Evolutionary conservation across 2,797 vertebrate genomes (phyloP).

Genomic region (Etheostoma perlongum): DNA sequence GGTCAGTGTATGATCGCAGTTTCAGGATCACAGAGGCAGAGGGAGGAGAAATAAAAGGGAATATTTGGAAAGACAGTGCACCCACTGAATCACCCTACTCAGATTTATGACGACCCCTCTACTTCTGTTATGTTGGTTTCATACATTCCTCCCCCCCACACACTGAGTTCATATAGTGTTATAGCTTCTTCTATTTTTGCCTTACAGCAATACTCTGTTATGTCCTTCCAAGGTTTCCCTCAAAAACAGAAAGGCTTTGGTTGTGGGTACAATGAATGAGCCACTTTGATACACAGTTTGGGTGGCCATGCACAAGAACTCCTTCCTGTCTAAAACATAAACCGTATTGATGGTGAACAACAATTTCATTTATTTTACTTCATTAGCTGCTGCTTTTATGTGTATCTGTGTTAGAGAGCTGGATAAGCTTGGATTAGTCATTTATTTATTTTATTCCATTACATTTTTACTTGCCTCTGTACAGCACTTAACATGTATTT

Average conservation of each 20-base stretch:
- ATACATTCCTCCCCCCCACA: slow-evolving; percentile 58
- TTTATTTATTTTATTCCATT: too few species aligned
- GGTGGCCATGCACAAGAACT: slow-evolving; percentile 69
- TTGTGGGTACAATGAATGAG: slow-evolving; percentile 80
- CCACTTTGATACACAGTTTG: slow-evolving; percentile 72
- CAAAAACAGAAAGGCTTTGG: slow-evolving; percentile 75
- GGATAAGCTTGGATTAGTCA: too few species aligned
- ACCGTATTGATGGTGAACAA: slow-evolving; percentile 49
- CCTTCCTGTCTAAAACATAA: slow-evolving; percentile 52
- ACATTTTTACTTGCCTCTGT: too few species aligned
- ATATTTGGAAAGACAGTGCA: slow-evolving; percentile 53
- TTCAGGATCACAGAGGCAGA: slow-evolving; percentile 54
- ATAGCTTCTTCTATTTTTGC: slow-evolving; percentile 41
- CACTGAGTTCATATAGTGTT: slow-evolving; percentile 41
- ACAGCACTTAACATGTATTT: too few species aligned
- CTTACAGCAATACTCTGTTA: slow-evolving; percentile 43
- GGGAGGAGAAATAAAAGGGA: slow-evolving; percentile 44
- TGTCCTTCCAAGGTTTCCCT: slow-evolving; percentile 55
- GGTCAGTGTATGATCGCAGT: slow-evolving; percentile 67
- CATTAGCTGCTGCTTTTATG: too few species aligned
- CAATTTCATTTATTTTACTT: slow-evolving; percentile 6
- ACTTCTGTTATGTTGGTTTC: slow-evolving; percentile 67
- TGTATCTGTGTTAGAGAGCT: too few species aligned
- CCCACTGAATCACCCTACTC: slow-evolving; percentile 51
- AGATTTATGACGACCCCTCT: slow-evolving; percentile 78